Percentiles rank a stretch among this genome's conserved stretches.
These are phyloP conservation scores for Protonemura montana DNA, from an alignment of 2,888 invertebrate genomes.

Conservation along the genomic window DNA sequence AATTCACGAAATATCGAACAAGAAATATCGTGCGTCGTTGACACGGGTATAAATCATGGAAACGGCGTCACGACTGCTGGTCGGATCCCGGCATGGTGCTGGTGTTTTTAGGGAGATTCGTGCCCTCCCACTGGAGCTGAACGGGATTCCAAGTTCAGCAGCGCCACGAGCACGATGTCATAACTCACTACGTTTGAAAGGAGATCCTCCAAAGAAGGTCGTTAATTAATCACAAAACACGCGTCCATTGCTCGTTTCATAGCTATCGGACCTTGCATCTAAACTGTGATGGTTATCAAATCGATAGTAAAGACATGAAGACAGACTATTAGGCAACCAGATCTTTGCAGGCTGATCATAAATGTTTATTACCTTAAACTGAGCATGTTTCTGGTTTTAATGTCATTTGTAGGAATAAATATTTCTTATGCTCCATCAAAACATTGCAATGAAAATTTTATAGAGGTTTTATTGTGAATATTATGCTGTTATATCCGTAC, in stretches of 20 bases:
- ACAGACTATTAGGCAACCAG: neutral
- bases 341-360: neutral
- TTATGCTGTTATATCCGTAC: neutral
- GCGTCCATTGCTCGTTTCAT: neutral
- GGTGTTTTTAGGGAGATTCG: neutral
- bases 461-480: neutral
- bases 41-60: slow-evolving; percentile 24
- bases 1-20: slow-evolving; percentile 4
- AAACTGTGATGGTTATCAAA: neutral
- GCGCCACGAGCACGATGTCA: neutral
- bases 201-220: neutral
- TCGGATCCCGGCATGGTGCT: neutral
- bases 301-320: neutral
- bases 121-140: neutral
- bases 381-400: neutral
- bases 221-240: slow-evolving; percentile 7
- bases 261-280: neutral
- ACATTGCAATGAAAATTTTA: neutral
- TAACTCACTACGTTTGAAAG: neutral
- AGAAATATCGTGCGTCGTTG: neutral
- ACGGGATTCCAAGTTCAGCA: neutral
- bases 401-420: neutral
- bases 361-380: no score
- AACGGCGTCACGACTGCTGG: neutral
- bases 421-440: neutral